These are phyloP conservation scores for Australoheros scitulus DNA, from an alignment of 2,113 vertebrate species.

Conservation along the genomic window DNA sequence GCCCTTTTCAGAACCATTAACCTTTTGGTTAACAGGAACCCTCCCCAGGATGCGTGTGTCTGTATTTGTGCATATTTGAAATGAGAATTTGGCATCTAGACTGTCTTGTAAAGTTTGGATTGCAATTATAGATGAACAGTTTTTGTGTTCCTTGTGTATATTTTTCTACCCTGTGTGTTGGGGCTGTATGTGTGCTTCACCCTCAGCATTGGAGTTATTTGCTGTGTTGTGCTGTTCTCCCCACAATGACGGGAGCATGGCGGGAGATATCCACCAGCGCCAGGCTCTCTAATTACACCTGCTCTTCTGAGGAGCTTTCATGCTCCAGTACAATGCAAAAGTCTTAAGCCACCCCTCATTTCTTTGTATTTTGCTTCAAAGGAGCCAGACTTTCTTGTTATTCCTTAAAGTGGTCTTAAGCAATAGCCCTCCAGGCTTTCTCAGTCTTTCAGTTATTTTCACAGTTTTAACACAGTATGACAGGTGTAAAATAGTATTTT, in stretches of 20 bases:
- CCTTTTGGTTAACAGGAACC: slow-evolving; percentile 39
- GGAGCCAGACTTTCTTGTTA: neutral
- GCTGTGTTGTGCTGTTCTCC: neutral
- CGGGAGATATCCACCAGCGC: slow-evolving; percentile 43
- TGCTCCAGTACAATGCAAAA: neutral
- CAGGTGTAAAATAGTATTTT: neutral
- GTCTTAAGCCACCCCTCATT: neutral
- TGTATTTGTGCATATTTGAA: neutral
- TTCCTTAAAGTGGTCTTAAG: neutral
- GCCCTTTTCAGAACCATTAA: slow-evolving; percentile 59
- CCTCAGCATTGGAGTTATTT: neutral
- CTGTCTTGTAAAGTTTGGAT: neutral
- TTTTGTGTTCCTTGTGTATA: neutral
- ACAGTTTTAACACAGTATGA: neutral
- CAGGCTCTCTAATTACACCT: slow-evolving; percentile 46
- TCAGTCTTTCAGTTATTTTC: neutral
- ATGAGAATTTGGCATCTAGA: neutral
- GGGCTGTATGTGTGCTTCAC: neutral
- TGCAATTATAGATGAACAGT: neutral
- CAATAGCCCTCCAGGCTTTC: neutral
- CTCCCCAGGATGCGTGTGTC: slow-evolving; percentile 12
- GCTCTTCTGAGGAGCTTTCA: slow-evolving; percentile 48
- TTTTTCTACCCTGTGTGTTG: slow-evolving; percentile 9
- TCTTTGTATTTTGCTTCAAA: slow-evolving; percentile 1
- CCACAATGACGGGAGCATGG: neutral